Conservation (phyloP, 2,797 vertebrate genomes). For the Kryptolebias ocellatus region DNA sequence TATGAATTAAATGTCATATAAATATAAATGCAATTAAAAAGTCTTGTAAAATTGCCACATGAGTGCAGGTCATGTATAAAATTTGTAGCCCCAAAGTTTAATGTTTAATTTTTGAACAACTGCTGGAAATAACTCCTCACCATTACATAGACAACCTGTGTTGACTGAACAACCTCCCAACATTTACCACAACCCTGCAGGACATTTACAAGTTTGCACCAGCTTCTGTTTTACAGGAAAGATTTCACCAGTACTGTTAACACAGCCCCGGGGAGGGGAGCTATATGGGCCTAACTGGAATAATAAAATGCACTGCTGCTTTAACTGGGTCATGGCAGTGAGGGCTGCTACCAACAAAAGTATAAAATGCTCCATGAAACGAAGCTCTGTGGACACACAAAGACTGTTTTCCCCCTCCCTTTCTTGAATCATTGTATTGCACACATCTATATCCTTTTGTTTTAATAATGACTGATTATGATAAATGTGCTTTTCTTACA, state of each 20-base stretch:
- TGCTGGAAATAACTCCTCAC: no score
- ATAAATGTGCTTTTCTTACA: slow-evolving; percentile 9
- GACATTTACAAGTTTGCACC: neutral
- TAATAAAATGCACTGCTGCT: neutral
- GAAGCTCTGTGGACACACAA: slow-evolving; percentile 3
- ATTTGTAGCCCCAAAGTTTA: no score
- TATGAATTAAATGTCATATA: no score
- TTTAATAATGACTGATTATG: slow-evolving; percentile 8
- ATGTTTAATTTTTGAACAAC: no score
- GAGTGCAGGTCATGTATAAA: no score
- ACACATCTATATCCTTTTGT: neutral
- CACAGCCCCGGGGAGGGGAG: slow-evolving; percentile 11
- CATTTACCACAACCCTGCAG: neutral
- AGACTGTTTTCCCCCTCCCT: neutral
- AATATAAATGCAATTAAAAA: no score
- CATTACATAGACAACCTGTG: no score
- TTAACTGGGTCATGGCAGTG: slow-evolving; percentile 36
- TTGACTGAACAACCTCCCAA: neutral
- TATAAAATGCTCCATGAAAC: neutral
- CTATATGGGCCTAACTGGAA: slow-evolving; percentile 10
- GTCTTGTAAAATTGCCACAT: no score
- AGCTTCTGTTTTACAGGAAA: slow-evolving; percentile 1
- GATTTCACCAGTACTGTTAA: neutral
- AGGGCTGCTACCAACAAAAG: slow-evolving; percentile 5
- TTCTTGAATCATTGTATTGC: neutral